Evolutionary conservation across 2,797 vertebrate species (phyloP).

Genomic region (Sebastes flavidus): DNA sequence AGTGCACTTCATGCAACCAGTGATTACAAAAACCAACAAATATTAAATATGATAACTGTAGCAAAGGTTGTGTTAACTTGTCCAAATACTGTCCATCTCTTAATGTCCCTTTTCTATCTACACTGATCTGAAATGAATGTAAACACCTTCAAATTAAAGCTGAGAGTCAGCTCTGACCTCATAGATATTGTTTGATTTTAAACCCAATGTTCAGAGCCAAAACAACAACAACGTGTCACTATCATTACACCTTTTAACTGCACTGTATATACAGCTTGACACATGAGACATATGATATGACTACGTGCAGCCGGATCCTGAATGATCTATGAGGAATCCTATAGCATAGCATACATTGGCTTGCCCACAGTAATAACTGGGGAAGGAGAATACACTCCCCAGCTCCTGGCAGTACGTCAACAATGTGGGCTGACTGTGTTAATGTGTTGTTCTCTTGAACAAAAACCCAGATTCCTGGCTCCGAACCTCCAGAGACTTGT

Average conservation of each 20-base stretch:
- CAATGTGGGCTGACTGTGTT: constrained; percentile 22
- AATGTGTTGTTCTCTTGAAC: constrained; percentile 27
- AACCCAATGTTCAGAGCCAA: neutral
- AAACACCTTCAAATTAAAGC: neutral
- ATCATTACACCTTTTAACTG: neutral
- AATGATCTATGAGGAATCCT: constrained; percentile 13
- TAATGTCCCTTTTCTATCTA: neutral
- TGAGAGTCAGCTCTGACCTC: neutral
- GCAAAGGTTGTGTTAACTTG: neutral
- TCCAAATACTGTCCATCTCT: neutral
- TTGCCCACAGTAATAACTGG: constrained; percentile 18
- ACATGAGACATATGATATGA: neutral
- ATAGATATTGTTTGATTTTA: neutral
- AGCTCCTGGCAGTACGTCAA: constrained; percentile 36
- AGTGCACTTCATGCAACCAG: neutral
- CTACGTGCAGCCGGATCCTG: neutral
- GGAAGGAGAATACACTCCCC: constrained; percentile 11
- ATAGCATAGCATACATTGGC: constrained; percentile 6
- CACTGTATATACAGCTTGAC: neutral
- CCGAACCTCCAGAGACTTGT: constrained; percentile 43
- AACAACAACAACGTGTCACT: neutral
- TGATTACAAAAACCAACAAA: neutral
- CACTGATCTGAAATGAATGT: neutral
- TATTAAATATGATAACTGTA: neutral
- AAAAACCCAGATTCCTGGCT: constrained; percentile 40